phyloP scores from a whole-genome alignment of 2,113 vertebrate species.

The Ciconia stormi region DNA sequence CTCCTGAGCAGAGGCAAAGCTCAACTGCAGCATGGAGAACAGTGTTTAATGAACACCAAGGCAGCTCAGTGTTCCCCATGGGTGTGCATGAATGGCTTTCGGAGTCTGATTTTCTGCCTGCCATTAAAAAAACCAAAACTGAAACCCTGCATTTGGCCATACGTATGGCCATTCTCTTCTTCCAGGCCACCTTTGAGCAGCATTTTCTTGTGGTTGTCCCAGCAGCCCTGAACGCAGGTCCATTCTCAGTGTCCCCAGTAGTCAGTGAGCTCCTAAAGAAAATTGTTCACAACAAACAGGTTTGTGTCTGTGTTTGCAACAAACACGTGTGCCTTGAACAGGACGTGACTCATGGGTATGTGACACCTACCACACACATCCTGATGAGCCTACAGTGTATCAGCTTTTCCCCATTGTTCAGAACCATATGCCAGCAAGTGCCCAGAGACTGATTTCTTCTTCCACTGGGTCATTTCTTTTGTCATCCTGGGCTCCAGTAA shows the following conservation, averaged over 20 bases:
- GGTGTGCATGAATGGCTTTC: background rate
- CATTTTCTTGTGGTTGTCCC: background rate
- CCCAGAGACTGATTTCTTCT: background rate
- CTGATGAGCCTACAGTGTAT: background rate
- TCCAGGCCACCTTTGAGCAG: background rate
- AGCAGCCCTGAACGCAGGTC: background rate
- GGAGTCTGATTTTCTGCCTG: background rate
- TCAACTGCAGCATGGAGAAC: background rate
- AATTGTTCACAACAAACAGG: background rate
- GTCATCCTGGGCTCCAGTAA: background rate
- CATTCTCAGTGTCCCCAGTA: background rate
- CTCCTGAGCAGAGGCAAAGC: background rate
- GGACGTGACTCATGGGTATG: background rate
- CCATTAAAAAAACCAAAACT: background rate
- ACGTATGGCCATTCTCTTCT: background rate
- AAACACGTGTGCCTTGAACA: background rate
- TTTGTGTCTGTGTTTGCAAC: background rate
- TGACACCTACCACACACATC: background rate
- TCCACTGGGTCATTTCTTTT: background rate
- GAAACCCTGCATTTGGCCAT: background rate
- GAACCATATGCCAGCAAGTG: background rate
- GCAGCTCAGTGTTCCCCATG: background rate
- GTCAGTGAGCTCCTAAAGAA: background rate
- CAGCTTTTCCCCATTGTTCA: background rate
- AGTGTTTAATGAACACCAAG: background rate